phyloP scores from a whole-genome alignment of 2,888 invertebrate species.

The Zeuzera pyrina region DNA sequence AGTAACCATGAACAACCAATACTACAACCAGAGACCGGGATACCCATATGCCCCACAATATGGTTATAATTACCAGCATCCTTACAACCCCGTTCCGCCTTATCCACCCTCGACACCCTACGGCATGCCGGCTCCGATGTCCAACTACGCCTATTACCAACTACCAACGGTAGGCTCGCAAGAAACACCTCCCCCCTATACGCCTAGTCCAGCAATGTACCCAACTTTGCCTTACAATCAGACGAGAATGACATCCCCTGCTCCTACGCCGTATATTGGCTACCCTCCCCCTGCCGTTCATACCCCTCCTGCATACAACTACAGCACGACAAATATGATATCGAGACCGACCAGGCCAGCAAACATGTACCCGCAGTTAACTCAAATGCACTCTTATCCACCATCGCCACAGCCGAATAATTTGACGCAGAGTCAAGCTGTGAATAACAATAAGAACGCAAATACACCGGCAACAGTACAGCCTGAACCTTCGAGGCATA shows the following conservation, averaged over 20 bases:
- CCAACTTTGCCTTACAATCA: conserved; percentile 47
- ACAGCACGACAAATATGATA: conserved; percentile 58
- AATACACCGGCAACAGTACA: conserved; percentile 22
- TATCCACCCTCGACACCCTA: conserved; percentile 44
- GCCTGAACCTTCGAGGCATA: conserved; percentile 36
- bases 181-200: conserved; percentile 31
- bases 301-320: conserved; percentile 38
- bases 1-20: conserved; percentile 51
- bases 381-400: conserved; percentile 35
- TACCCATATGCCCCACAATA: conserved; percentile 40
- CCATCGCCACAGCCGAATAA: conserved; percentile 17
- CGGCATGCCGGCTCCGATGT: conserved; percentile 39
- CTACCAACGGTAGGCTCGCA: conserved; percentile 20
- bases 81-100: conserved; percentile 39
- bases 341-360: conserved; percentile 42
- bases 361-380: conserved; percentile 42
- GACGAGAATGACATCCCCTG: conserved; percentile 50
- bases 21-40: conserved; percentile 47
- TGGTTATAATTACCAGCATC: conserved; percentile 37
- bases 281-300: conserved; percentile 28
- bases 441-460: conserved; percentile 24
- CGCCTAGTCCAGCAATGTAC: conserved; percentile 35
- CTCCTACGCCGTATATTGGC: conserved; percentile 36
- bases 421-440: conserved; percentile 16
- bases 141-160: conserved; percentile 41